A percentile compares a stretch with the other conserved stretches of the same genome.
Conservation (phyloP, 1,140 invertebrate genomes). For the Diachasma alloeum region DNA sequence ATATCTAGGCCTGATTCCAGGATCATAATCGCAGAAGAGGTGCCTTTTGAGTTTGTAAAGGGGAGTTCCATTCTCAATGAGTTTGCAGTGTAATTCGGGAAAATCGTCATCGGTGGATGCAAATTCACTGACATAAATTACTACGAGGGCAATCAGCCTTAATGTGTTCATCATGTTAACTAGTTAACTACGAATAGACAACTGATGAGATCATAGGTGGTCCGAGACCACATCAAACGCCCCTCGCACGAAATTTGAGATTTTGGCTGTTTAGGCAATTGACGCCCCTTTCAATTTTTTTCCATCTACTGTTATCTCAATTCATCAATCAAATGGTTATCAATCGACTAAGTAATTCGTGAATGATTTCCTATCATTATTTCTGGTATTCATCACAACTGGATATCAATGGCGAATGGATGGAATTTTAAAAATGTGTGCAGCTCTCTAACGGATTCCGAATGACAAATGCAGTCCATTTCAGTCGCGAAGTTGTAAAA, state of each 20-base stretch:
- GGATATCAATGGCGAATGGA: too few relatives aligned
- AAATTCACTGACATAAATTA: neutral
- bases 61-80: neutral
- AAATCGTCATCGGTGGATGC: neutral
- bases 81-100: neutral
- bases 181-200: neutral
- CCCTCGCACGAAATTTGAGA: constrained; percentile 12
- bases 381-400: too few relatives aligned
- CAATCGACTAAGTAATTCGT: too few relatives aligned
- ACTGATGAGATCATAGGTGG: neutral
- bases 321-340: too few relatives aligned
- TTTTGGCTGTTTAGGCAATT: neutral
- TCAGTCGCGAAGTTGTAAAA: too few relatives aligned
- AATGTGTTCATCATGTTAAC: neutral
- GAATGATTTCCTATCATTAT: too few relatives aligned
- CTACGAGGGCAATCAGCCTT: neutral
- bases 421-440: too few relatives aligned
- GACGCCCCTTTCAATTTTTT: neutral
- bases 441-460: too few relatives aligned
- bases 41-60: neutral
- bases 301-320: too few relatives aligned
- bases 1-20: neutral
- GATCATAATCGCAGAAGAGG: neutral
- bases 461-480: too few relatives aligned
- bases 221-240: neutral